These are phyloP conservation scores for Phytoseiulus persimilis DNA, from an alignment of 2,888 invertebrate genomes.

Conservation along the genomic window DNA sequence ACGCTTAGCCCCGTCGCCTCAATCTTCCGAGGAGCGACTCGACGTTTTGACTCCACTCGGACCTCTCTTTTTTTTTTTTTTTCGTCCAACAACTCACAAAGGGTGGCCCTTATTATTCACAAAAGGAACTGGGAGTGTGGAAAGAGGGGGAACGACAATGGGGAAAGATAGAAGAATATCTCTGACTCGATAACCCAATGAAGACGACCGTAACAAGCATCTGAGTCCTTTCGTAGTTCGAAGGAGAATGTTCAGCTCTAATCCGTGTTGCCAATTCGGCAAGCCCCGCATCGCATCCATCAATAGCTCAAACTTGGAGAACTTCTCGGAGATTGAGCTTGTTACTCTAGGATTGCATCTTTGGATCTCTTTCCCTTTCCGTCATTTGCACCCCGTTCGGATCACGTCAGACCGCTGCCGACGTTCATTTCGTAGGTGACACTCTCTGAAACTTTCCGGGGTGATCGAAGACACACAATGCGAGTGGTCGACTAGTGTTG, in stretches of 20 bases:
- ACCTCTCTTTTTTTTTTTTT: no score
- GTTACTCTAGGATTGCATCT: no score
- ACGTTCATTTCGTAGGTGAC: no score
- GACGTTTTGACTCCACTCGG: neutral
- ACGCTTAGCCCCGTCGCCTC: neutral
- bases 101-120: no score
- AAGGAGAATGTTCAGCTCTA: neutral
- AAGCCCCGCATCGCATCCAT: neutral
- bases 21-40: neutral
- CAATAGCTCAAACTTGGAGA: neutral
- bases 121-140: no score
- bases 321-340: no score
- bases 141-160: no score
- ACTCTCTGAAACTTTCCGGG: neutral
- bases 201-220: neutral
- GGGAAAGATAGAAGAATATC: no score
- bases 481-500: neutral
- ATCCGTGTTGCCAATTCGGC: neutral
- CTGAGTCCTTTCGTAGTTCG: neutral
- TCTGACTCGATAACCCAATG: neutral
- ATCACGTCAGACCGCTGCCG: no score
- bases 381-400: no score
- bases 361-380: no score
- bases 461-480: neutral
- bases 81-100: no score